Percentiles rank a stretch among this genome's conserved stretches.
phyloP scores from a whole-genome alignment of 1,140 invertebrate genomes.

The Eueides isabella region DNA sequence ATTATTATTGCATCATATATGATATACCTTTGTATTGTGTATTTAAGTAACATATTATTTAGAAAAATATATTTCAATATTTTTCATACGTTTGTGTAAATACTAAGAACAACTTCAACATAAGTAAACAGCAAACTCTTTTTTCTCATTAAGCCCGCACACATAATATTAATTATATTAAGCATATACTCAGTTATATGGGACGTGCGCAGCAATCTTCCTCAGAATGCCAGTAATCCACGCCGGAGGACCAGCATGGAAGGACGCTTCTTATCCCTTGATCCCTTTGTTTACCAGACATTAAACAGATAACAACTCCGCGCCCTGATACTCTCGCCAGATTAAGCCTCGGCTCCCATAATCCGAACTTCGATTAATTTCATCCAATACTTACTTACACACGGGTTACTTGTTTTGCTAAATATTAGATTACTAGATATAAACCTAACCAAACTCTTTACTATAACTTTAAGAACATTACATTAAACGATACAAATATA shows the following conservation, averaged over 20 bases:
- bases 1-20: background rate
- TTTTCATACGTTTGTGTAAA: background rate
- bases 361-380: slow-evolving; percentile 81
- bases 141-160: slow-evolving; percentile 1
- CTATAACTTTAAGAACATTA: too few relatives aligned
- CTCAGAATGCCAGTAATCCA: slow-evolving; percentile 65
- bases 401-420: slow-evolving; percentile 40
- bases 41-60: too few relatives aligned
- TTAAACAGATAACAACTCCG: slow-evolving; percentile 83
- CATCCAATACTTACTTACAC: slow-evolving; percentile 78
- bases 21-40: too few relatives aligned
- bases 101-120: background rate
- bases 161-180: slow-evolving; percentile 31
- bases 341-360: slow-evolving; percentile 73
- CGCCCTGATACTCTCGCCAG: slow-evolving; percentile 77
- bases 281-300: slow-evolving; percentile 83
- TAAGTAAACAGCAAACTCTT: background rate
- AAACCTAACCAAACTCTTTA: background rate
- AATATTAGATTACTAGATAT: slow-evolving; percentile 32
- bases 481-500: too few relatives aligned
- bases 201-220: slow-evolving; percentile 67
- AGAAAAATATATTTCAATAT: too few relatives aligned
- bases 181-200: slow-evolving; percentile 39
- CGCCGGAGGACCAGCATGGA: slow-evolving; percentile 76
- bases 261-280: slow-evolving; percentile 80